Evolutionary conservation across 2,888 invertebrate species (phyloP).

Genomic region (Blastobasis lacticolella): DNA sequence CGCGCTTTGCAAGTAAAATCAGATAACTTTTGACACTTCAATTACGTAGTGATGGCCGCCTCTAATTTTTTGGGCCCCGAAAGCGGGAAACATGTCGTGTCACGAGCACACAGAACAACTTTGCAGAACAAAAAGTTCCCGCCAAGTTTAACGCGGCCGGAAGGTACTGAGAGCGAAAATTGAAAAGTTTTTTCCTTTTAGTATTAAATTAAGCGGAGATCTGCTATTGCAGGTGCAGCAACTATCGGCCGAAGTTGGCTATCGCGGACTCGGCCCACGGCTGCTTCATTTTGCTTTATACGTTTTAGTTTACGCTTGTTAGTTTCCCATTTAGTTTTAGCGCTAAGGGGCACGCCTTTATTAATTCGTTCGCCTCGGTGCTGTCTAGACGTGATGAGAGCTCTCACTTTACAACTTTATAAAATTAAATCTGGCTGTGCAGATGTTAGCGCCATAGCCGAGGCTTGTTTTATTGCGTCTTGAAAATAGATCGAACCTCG

Average conservation of each 20-base stretch:
- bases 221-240: conserved; percentile 38
- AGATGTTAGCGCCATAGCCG: conserved; percentile 23
- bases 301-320: conserved; percentile 57
- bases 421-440: conserved; percentile 32
- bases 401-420: conserved; percentile 35
- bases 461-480: conserved; percentile 28
- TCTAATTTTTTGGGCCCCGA: conserved; percentile 53
- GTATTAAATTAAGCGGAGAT: conserved; percentile 43
- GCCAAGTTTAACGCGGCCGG: conserved; percentile 33
- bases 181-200: conserved; percentile 56
- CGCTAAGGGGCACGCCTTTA: conserved; percentile 38
- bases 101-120: conserved; percentile 59
- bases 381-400: conserved; percentile 30
- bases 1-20: conserved; percentile 73
- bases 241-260: conserved; percentile 23
- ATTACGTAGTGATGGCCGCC: conserved; percentile 67
- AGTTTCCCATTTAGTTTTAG: conserved; percentile 46
- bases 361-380: conserved; percentile 40
- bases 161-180: conserved; percentile 53
- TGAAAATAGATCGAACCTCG: conserved; percentile 36
- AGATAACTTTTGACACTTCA: conserved; percentile 74
- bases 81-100: conserved; percentile 53
- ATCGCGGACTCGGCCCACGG: conserved; percentile 19
- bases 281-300: conserved; percentile 41
- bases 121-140: conserved; percentile 51